Evolutionary conservation across 2,888 invertebrate genomes (phyloP).

Genomic region (Leucophenga montana): DNA sequence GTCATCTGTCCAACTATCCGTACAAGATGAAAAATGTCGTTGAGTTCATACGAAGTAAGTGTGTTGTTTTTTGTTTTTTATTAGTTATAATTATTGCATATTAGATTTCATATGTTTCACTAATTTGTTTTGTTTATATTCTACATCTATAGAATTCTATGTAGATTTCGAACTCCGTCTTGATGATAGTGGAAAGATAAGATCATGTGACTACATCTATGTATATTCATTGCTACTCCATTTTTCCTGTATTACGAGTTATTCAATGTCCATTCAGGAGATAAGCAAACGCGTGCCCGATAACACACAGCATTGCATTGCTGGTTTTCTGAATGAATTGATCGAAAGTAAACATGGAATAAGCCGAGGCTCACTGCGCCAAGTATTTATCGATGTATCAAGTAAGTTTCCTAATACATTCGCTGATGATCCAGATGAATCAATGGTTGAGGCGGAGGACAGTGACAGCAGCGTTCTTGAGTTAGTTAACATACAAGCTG

Average conservation of each 20-base stretch:
- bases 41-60: background rate
- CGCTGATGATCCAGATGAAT: too few relatives aligned
- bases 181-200: slow-evolving; percentile 56
- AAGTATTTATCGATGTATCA: slow-evolving; percentile 55
- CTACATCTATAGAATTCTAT: slow-evolving; percentile 58
- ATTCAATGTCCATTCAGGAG: slow-evolving; percentile 49
- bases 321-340: slow-evolving; percentile 61
- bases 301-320: slow-evolving; percentile 59
- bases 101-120: too few relatives aligned
- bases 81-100: background rate
- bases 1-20: slow-evolving; percentile 36
- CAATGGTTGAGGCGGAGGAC: background rate
- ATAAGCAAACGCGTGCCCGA: slow-evolving; percentile 66
- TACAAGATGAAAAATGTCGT: background rate
- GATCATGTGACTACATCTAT: slow-evolving; percentile 64
- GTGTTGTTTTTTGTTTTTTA: too few relatives aligned
- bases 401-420: background rate
- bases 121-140: background rate
- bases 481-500: background rate
- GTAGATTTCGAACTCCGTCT: slow-evolving; percentile 58
- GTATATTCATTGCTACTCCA: slow-evolving; percentile 70
- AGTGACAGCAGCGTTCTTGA: background rate
- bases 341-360: slow-evolving; percentile 48
- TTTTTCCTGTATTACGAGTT: slow-evolving; percentile 64
- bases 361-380: slow-evolving; percentile 55